Evolutionary conservation across 1,140 invertebrate genomes (phyloP).

Genomic region (Hyphantria cunea): DNA sequence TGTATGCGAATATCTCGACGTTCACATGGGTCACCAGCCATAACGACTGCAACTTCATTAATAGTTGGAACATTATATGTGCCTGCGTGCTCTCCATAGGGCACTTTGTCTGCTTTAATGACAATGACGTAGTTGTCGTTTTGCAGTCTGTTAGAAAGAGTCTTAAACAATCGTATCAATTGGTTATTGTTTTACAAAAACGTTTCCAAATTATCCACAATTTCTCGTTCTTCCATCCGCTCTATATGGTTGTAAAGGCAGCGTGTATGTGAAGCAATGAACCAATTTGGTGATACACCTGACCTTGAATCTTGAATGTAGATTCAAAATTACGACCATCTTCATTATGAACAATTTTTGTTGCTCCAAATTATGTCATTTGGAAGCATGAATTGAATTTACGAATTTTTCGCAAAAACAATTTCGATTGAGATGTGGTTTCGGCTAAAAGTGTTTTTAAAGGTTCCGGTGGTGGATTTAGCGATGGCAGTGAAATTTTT

Average conservation of each 20-base stretch:
- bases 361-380: constrained; percentile 11
- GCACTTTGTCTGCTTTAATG: constrained; percentile 61
- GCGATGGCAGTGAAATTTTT: constrained; percentile 1
- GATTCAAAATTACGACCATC: constrained; percentile 3
- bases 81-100: constrained; percentile 66
- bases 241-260: not conserved
- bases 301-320: constrained; percentile 9
- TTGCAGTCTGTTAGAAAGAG: constrained; percentile 53
- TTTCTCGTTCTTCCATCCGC: constrained; percentile 3
- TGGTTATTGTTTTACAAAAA: constrained; percentile 60
- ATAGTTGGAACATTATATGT: constrained; percentile 48
- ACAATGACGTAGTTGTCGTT: constrained; percentile 57
- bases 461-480: constrained; percentile 3
- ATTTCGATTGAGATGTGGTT: constrained; percentile 1
- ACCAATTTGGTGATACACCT: constrained; percentile 6
- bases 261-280: constrained; percentile 4
- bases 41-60: constrained; percentile 28
- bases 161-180: constrained; percentile 59
- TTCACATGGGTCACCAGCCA: constrained; percentile 20
- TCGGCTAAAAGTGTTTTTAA: constrained; percentile 2
- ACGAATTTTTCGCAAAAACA: constrained; percentile 2
- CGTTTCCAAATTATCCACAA: constrained; percentile 7
- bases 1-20: constrained; percentile 13
- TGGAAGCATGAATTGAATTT: constrained; percentile 6
- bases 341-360: not conserved